Base-by-base conservation (phyloP, 2,797 vertebrate species). In the Muscicapa striata region DNA sequence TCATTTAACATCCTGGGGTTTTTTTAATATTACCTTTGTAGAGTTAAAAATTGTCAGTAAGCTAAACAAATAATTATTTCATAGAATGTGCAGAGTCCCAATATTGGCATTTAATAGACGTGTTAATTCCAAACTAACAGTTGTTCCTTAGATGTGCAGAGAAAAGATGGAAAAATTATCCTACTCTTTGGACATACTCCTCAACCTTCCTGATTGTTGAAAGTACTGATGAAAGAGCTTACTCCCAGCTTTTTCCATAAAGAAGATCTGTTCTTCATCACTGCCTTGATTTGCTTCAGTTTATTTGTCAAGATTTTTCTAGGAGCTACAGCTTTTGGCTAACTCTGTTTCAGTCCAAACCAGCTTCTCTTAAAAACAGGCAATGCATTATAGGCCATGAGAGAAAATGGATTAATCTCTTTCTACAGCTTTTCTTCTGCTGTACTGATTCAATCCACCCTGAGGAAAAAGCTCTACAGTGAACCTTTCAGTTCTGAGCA, bases 261-360 rank as follows among this genome's bases (percentile, higher is more conserved):
- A 30, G 18, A 90, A 80, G 23, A 49, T 62, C 55, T 86, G 51
- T 66, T 92, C 58, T 85, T 87, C 46, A 86, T 93, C 58, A 58
- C 22, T 73, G 76, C 23, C 34, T 83, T 90, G 51, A 69, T 64
- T 45, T 79, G 57, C 29, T 57, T 89, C 32, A 10, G 20, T 78
- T 75, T 72, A 48, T 34, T 84, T 76, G 38, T 41, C 63, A 84
- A 11, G 45, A 52, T 57, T 84, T 75, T 89, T 86, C 45, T 55
- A 63, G 34, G 46, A 54, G 24, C 18, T 54, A 46, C 24, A 62
- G 34, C 24, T 87, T 85, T 45, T 23, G 4, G 40, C 32, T 41
- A 89, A n/a, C 66, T 55, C 16, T 45, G 26, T 92, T 69, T 76
- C 41, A 58, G 34, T 26, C 41, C 34, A 52, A 82, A 87, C 8